Conservation (phyloP, 23 tunicate species). For the Phallusia fumigata region DNA sequence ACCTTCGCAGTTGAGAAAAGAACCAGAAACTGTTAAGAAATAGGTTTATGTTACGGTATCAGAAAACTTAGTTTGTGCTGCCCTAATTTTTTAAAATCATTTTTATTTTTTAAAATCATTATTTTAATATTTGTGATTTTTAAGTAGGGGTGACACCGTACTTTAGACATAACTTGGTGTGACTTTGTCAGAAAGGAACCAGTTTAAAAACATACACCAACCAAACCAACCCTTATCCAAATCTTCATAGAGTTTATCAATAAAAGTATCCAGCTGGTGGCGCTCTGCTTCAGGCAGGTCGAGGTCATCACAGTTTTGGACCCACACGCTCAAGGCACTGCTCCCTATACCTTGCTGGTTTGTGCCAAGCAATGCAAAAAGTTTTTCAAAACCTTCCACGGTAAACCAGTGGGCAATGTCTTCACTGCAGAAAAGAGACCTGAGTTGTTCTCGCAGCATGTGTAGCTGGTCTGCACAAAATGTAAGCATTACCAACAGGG, state of each 20-base stretch:
- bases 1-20: slow-evolving; percentile 89
- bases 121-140: no score
- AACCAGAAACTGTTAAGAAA: slow-evolving; percentile 61
- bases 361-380: slow-evolving; percentile 85
- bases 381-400: slow-evolving; percentile 49
- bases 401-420: slow-evolving; percentile 58
- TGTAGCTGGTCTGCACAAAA: slow-evolving; percentile 36
- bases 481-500: no score
- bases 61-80: no score
- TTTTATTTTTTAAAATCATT: no score
- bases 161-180: no score
- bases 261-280: slow-evolving; percentile 37
- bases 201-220: background rate
- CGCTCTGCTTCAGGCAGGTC: slow-evolving; percentile 33
- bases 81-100: no score
- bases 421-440: slow-evolving; percentile 27
- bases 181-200: no score
- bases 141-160: no score
- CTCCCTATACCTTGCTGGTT: slow-evolving; percentile 93
- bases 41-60: no score
- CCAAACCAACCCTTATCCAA: slow-evolving; percentile 32
- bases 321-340: slow-evolving; percentile 76
- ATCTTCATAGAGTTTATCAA: slow-evolving; percentile 62
- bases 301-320: slow-evolving; percentile 56
- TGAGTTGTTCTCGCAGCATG: slow-evolving; percentile 40